A percentile compares a stretch with the other conserved stretches of the same genome.
phyloP scores from a whole-genome alignment of 53 echinoderm and acorn worm species.

The Zoroaster sp. region DNA sequence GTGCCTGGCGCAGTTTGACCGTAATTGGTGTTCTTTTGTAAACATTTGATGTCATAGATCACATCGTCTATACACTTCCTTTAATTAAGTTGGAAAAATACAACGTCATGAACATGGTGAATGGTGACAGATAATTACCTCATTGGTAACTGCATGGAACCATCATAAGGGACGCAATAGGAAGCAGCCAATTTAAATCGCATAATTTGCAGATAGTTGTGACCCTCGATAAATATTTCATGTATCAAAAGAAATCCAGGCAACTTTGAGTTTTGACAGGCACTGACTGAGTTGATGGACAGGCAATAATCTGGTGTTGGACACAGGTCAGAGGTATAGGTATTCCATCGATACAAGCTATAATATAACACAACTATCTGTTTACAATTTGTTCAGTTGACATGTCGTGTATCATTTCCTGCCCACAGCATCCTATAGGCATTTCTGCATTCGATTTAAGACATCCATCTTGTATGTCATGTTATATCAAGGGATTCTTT shows the following conservation, averaged over 20 bases:
- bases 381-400: background rate
- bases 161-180: too few relatives aligned
- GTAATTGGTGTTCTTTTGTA: too few relatives aligned
- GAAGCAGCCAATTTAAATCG: too few relatives aligned
- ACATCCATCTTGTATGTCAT: background rate
- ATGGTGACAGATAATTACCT: too few relatives aligned
- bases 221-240: background rate
- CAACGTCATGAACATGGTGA: too few relatives aligned
- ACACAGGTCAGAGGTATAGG: background rate
- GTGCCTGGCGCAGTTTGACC: too few relatives aligned
- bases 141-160: too few relatives aligned
- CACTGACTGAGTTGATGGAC: conserved; percentile 1
- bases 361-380: conserved; percentile 3
- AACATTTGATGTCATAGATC: too few relatives aligned
- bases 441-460: background rate
- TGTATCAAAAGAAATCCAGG: background rate
- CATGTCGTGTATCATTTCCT: background rate
- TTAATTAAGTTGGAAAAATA: too few relatives aligned
- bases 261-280: background rate
- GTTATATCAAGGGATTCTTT: background rate
- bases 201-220: too few relatives aligned
- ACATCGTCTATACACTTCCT: too few relatives aligned
- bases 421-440: background rate
- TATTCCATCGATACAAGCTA: background rate
- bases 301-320: background rate